These are phyloP conservation scores for Olivierus martensii DNA, from an alignment of 1,140 invertebrate species.

Conservation along the genomic window DNA sequence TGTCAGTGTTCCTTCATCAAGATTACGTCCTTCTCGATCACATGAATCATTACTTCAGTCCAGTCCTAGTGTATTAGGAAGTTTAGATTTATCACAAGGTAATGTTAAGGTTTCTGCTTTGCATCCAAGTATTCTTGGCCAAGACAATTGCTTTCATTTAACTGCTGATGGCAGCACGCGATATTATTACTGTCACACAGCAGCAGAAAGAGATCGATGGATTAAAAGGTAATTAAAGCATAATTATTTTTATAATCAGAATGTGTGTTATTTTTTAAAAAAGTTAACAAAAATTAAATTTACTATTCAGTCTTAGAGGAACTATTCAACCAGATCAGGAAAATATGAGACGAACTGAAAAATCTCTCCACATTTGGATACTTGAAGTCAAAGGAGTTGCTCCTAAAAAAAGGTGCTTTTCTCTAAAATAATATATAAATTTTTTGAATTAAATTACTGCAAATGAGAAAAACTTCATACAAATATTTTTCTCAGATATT, in stretches of 20 bases:
- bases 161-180: conserved; percentile 44
- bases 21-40: conserved; percentile 54
- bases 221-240: conserved; percentile 70
- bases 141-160: conserved; percentile 76
- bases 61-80: conserved; percentile 57
- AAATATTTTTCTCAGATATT: conserved; percentile 42
- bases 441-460: no score
- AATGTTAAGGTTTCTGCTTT: conserved; percentile 47
- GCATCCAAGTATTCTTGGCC: conserved; percentile 69
- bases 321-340: conserved; percentile 71
- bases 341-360: conserved; percentile 67
- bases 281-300: no score
- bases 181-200: conserved; percentile 75
- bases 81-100: conserved; percentile 42
- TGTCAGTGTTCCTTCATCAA: neutral
- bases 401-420: conserved; percentile 61
- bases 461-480: no score
- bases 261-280: no score
- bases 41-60: conserved; percentile 73
- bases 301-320: conserved; percentile 50
- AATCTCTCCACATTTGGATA: conserved; percentile 84
- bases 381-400: conserved; percentile 87
- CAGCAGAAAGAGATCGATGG: conserved; percentile 78
- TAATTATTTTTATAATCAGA: no score
- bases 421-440: no score